Evolutionary conservation across 2,888 invertebrate species (phyloP), one percentile per base, ranked within the genome.

Genomic region (Drosophila pseudotalamancana): DNA sequence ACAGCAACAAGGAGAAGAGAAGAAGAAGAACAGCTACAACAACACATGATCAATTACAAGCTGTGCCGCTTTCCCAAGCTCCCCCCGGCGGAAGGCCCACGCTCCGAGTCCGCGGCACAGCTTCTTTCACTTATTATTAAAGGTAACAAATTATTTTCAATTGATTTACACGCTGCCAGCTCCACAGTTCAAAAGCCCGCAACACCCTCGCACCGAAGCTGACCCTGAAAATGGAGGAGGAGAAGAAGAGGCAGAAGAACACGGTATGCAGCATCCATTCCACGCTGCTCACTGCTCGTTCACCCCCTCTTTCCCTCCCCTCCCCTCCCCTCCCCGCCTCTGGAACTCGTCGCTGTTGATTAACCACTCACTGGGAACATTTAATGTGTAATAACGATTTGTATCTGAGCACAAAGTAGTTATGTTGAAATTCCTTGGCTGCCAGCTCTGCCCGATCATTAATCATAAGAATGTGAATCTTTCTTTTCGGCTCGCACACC

Each of bases 311-410:
- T 6, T 5, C 27, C 6, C 9, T 31, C 27, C 19, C 23, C 2
- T n/a, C 21, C 9, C 14, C 27, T 12, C 25, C n/a, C 12, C 2
- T 9, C 4, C 9, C 32, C n/a, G 0, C 21, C 23, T 2, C 31
- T 18, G 9, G 1, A 12, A 4, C 6, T 37, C 21, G 29, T 23
- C 40, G 45, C 72, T 82, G 87, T 85, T 85, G 85, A 87, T 85
- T 85, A 87, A 85, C 85, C 89, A 88, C 89, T 89, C 85, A 82
- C 89, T 89, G 89, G 77, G 88, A 90, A 87, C 88, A 88, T 88
- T 90, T 90, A 89, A 89, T 88, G 88, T 89, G 90, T 90, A 89
- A 89, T 89, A 89, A 89, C 90, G 90, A 90, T 90, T 90, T 89
- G 89, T 89, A 90, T 85, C 85, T 77, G 87, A 77, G 88, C 78